A percentile compares a stretch with the other conserved stretches of the same genome.
phyloP scores from a whole-genome alignment of 2,113 vertebrate genomes.

The Corythaixoides concolor region DNA sequence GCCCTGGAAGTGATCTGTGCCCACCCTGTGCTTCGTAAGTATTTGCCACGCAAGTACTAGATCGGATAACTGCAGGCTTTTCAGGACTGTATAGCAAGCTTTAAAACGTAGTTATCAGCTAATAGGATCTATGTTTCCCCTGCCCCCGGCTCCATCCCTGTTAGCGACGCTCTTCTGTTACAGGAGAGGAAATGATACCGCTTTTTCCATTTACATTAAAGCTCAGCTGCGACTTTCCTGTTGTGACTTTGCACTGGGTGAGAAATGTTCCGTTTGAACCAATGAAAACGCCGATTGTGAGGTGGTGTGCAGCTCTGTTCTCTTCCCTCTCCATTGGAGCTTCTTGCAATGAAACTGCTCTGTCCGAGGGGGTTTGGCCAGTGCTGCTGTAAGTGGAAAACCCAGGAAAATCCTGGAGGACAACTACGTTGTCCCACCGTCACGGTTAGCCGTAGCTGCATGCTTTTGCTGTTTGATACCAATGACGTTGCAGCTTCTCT shows the following conservation, averaged over 20 bases:
- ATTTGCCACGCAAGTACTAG: background rate
- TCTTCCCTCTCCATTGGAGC: too few relatives aligned
- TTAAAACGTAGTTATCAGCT: background rate
- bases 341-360: background rate
- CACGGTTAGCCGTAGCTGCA: rapidly evolving
- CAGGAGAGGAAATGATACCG: background rate
- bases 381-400: background rate
- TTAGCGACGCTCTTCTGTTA: background rate
- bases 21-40: rapidly evolving
- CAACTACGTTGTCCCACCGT: rapidly evolving
- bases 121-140: background rate
- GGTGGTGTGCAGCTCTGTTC: background rate
- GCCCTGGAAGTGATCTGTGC: background rate
- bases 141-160: background rate
- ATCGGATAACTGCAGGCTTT: background rate
- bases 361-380: background rate
- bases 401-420: background rate
- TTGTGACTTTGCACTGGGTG: background rate
- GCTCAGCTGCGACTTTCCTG: background rate
- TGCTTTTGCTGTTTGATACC: background rate
- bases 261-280: rapidly evolving
- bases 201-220: background rate
- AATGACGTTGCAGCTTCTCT: background rate
- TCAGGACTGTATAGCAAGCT: background rate
- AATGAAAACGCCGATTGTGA: background rate